These are phyloP conservation scores for Yoshiicerus persimilis DNA, from an alignment of 1,140 invertebrate species.

Conservation along the genomic window DNA sequence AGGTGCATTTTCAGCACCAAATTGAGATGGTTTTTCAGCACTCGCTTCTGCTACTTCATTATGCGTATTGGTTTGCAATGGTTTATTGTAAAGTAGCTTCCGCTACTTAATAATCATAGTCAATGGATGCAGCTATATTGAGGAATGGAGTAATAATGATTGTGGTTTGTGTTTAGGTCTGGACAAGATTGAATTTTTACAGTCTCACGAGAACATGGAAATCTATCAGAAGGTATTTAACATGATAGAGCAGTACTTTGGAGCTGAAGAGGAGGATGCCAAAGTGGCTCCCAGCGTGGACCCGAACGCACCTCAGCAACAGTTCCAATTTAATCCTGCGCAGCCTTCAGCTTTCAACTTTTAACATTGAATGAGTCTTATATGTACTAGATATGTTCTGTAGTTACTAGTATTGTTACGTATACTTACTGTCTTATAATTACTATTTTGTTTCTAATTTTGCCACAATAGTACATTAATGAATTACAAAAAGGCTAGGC, in stretches of 20 bases:
- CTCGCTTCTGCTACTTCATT: no score
- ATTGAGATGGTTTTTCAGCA: no score
- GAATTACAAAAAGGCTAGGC: no score
- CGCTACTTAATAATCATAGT: no score
- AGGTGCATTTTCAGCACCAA: no score
- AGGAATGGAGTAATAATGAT: no score
- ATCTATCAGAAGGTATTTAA: slow-evolving; percentile 96
- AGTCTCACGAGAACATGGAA: slow-evolving; percentile 93
- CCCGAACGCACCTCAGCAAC: slow-evolving; percentile 73
- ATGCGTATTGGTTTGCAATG: no score
- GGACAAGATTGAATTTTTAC: slow-evolving; percentile 93
- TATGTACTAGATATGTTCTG: neutral
- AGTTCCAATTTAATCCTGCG: slow-evolving; percentile 59
- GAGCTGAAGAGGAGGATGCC: slow-evolving; percentile 79
- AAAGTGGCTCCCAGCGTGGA: slow-evolving; percentile 77
- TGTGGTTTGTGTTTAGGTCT: neutral
- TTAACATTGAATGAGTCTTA: slow-evolving; percentile 25
- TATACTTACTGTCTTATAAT: neutral
- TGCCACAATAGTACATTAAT: neutral
- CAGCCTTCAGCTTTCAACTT: slow-evolving; percentile 43
- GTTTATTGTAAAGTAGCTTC: no score
- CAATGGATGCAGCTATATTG: no score
- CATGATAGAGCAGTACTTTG: slow-evolving; percentile 94
- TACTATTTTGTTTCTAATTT: neutral
- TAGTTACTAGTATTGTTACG: neutral